Evolutionary conservation across 2,113 vertebrate species (phyloP).

Genomic region (Piliocolobus tephrosceles): DNA sequence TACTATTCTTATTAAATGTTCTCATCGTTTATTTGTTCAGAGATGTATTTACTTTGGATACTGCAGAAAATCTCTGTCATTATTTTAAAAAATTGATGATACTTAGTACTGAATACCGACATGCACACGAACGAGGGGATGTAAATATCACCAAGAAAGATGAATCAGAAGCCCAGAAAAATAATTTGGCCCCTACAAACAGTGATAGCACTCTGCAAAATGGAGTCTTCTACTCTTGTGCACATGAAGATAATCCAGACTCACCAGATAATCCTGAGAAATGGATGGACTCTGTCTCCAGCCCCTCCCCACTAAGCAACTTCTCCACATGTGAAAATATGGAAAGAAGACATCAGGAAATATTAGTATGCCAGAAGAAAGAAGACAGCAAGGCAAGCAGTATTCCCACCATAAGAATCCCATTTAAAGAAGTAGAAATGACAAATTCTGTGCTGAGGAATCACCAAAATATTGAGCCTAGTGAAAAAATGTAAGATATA

Average conservation of each 20-base stretch:
- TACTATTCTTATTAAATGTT: slow-evolving; percentile 19
- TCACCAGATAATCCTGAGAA: slow-evolving; percentile 72
- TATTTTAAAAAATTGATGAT: slow-evolving; percentile 86
- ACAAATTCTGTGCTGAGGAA: slow-evolving; percentile 30
- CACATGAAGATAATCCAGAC: slow-evolving; percentile 70
- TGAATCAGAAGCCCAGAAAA: slow-evolving; percentile 71
- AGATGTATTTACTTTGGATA: slow-evolving; percentile 76
- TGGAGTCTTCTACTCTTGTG: slow-evolving; percentile 54
- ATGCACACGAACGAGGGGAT: slow-evolving; percentile 87
- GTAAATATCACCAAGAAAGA: slow-evolving; percentile 66
- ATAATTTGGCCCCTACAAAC: slow-evolving; percentile 48
- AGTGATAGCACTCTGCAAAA: slow-evolving; percentile 68
- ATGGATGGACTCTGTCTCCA: slow-evolving; percentile 64
- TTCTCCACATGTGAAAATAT: slow-evolving; percentile 59
- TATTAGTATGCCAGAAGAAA: slow-evolving; percentile 46
- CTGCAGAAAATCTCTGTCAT: slow-evolving; percentile 73
- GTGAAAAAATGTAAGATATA: slow-evolving; percentile 76
- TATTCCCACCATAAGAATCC: not conserved
- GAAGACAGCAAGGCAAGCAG: slow-evolving; percentile 34
- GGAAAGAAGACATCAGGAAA: slow-evolving; percentile 70
- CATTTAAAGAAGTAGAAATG: not conserved
- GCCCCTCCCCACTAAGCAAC: slow-evolving; percentile 60
- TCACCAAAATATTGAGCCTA: slow-evolving; percentile 51
- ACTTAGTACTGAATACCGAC: slow-evolving; percentile 88
- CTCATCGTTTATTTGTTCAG: slow-evolving; percentile 76